Evolutionary conservation across 2,888 invertebrate genomes (phyloP).

Genomic region (Agrochola litura): DNA sequence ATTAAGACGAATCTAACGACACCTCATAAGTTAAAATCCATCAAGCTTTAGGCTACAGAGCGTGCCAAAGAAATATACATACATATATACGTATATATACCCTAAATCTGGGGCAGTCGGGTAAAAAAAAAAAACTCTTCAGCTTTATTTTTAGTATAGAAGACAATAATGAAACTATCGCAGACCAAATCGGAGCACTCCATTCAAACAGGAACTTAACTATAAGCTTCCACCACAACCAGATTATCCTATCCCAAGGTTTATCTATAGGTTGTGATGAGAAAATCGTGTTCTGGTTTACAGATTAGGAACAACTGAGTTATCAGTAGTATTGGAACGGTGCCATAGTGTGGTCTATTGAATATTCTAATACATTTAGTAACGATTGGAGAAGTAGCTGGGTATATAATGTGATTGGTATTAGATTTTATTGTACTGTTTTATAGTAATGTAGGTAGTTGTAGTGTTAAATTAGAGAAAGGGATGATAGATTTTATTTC

Average conservation of each 20-base stretch:
- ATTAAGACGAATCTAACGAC: no score
- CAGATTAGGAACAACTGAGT: constrained; percentile 64
- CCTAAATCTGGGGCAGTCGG: no score
- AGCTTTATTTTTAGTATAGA: no score
- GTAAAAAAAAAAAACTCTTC: no score
- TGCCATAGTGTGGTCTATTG: constrained; percentile 52
- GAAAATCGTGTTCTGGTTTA: constrained; percentile 71
- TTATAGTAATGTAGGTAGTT: neutral
- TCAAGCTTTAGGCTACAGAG: no score
- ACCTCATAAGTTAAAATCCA: no score
- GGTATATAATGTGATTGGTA: constrained; percentile 25
- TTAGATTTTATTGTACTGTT: constrained; percentile 41
- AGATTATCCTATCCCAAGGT: constrained; percentile 66
- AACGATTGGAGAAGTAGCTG: constrained; percentile 24
- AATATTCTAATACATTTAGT: constrained; percentile 62
- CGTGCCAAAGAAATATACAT: no score
- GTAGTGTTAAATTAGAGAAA: neutral
- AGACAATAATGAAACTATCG: neutral
- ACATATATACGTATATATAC: no score
- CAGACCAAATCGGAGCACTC: constrained; percentile 40
- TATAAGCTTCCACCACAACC: constrained; percentile 65
- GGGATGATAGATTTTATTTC: no score
- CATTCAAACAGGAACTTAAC: constrained; percentile 63
- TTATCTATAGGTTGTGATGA: constrained; percentile 70
- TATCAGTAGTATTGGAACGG: constrained; percentile 55